Evolutionary conservation across 2,888 invertebrate genomes (phyloP).

Genomic region (Andrena hattorfiana): DNA sequence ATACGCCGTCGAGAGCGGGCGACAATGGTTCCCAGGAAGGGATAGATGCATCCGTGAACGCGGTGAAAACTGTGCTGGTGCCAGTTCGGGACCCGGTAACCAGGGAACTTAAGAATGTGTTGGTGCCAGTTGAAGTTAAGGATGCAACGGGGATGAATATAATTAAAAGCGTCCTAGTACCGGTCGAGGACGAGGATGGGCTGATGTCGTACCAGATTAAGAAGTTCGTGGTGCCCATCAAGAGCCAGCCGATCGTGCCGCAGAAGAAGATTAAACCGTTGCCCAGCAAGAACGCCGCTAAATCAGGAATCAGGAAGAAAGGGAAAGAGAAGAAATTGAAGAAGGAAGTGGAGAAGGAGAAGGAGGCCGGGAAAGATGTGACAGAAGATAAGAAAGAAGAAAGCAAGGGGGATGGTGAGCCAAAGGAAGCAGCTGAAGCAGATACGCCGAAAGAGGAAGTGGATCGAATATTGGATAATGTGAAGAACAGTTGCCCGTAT

Average conservation of each 20-base stretch:
- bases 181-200: constrained; percentile 9
- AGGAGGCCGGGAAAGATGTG: not conserved
- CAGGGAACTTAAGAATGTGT: not conserved
- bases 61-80: constrained; percentile 23
- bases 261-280: not conserved
- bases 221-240: constrained; percentile 27
- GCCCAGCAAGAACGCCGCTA: not conserved
- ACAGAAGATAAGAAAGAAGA: not conserved
- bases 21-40: not conserved
- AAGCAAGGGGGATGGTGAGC: not conserved
- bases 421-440: not conserved
- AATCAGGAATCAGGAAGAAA: not conserved
- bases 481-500: constrained; percentile 62
- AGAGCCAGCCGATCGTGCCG: not conserved
- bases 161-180: constrained; percentile 45
- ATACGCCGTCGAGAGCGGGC: not conserved
- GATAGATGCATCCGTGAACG: not conserved
- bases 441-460: constrained; percentile 11
- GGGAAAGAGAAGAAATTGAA: too few relatives aligned
- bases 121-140: constrained; percentile 32
- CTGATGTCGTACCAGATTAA: constrained; percentile 30
- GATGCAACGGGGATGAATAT: constrained; percentile 37
- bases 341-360: not conserved
- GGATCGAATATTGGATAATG: constrained; percentile 43
- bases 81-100: constrained; percentile 32